Percentiles rank a stretch among this genome's conserved stretches.
Evolutionary conservation across 2,113 vertebrate genomes (phyloP).

Genomic region (Ceratotherium simum): DNA sequence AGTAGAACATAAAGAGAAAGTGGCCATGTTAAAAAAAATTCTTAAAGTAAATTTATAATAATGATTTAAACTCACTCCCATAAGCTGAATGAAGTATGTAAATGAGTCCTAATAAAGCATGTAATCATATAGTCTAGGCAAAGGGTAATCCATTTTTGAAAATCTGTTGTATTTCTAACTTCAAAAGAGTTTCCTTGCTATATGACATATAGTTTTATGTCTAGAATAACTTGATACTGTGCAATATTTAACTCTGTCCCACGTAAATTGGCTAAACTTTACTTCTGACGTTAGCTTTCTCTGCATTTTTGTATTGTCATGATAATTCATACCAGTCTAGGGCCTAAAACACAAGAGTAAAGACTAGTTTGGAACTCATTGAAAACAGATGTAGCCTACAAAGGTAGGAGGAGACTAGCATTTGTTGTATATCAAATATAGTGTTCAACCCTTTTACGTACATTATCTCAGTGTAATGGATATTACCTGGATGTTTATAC

Average conservation of each 20-base stretch:
- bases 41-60: background rate
- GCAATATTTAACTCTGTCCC: background rate
- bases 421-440: background rate
- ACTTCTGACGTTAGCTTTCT: background rate
- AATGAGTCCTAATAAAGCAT: background rate
- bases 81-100: background rate
- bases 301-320: background rate
- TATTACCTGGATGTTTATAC: background rate
- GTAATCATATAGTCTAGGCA: background rate
- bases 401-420: background rate
- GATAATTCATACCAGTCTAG: background rate
- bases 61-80: background rate
- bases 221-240: background rate
- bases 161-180: constrained; percentile 13
- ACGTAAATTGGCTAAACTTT: background rate
- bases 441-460: background rate
- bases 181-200: background rate
- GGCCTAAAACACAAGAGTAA: background rate
- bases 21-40: background rate
- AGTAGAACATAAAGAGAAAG: constrained; percentile 23
- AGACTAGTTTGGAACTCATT: background rate
- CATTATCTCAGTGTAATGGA: background rate
- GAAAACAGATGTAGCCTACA: background rate
- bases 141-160: background rate
- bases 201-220: background rate